phyloP scores from a whole-genome alignment of 2,797 vertebrate genomes.

The Pseudotriccus pelzelni region DNA sequence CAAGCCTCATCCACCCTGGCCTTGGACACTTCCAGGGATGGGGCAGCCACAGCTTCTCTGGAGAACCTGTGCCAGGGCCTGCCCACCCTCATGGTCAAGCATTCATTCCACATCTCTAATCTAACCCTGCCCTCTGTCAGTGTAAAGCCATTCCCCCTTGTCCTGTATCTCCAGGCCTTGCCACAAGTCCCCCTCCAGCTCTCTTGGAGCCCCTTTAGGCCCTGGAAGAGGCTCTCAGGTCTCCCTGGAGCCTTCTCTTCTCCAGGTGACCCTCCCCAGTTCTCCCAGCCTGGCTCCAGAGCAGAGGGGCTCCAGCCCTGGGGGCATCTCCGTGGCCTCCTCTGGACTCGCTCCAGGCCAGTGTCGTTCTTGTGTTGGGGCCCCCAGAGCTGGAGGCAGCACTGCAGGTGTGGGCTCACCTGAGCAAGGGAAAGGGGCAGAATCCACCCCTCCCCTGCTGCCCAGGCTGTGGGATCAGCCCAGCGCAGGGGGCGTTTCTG shows the following conservation, averaged over 20 bases:
- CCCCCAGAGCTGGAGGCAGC: neutral
- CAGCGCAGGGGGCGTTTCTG: neutral
- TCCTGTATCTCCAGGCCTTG: neutral
- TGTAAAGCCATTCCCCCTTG: neutral
- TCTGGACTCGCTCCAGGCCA: neutral
- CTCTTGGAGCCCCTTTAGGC: neutral
- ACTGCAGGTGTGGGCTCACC: neutral
- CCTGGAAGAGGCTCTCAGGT: neutral
- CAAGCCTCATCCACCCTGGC: too few relatives aligned
- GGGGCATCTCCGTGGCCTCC: neutral
- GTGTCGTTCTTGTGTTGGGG: neutral
- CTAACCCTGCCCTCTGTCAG: neutral
- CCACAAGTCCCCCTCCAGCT: neutral
- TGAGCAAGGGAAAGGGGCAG: neutral
- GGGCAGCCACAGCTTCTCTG: too few relatives aligned
- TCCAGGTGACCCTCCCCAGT: neutral
- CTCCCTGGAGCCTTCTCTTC: neutral
- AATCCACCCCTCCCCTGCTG: neutral
- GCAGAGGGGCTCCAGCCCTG: neutral
- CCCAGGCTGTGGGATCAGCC: neutral
- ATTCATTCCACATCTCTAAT: neutral
- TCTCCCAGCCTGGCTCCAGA: neutral
- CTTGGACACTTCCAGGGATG: too few relatives aligned
- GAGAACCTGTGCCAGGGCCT: too few relatives aligned
- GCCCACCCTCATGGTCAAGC: rapidly evolving